Evolutionary conservation across 2,797 vertebrate species (phyloP).

Genomic region (Chaetodon trifasciatus): DNA sequence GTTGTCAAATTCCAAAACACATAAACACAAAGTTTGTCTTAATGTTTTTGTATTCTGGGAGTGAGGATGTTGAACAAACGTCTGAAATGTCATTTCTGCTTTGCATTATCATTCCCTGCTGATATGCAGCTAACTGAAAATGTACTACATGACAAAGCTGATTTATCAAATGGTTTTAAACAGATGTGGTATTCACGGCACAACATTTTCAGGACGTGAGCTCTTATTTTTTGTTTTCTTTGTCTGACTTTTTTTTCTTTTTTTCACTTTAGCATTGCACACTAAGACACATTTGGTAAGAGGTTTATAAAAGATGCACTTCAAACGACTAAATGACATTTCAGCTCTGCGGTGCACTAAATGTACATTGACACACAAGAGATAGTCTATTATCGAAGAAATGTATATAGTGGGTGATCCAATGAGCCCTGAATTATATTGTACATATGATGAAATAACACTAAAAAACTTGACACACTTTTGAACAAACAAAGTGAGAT

Average conservation of each 20-base stretch:
- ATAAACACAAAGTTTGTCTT: not conserved
- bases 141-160: conserved; percentile 8
- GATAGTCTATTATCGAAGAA: conserved; percentile 7
- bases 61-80: not conserved
- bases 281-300: conserved; percentile 80
- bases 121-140: conserved; percentile 27
- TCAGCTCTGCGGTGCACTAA: conserved; percentile 50
- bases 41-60: not conserved
- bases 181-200: conserved; percentile 39
- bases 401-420: conserved; percentile 22
- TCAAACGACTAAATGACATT: conserved; percentile 53
- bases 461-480: conserved; percentile 37
- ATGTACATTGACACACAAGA: conserved; percentile 54
- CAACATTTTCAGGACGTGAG: conserved; percentile 17
- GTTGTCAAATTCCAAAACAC: conserved; percentile 22
- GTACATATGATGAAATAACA: conserved; percentile 38
- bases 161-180: conserved; percentile 43
- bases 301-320: conserved; percentile 61
- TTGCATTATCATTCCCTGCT: conserved; percentile 4
- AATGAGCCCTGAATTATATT: conserved; percentile 45
- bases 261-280: conserved; percentile 46
- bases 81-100: conserved; percentile 39
- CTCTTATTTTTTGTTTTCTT: not conserved
- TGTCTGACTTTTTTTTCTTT: conserved; percentile 6
- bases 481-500: conserved; percentile 31